Conservation (phyloP, 2,888 invertebrate species). For the Azorinus chamasolen region DNA sequence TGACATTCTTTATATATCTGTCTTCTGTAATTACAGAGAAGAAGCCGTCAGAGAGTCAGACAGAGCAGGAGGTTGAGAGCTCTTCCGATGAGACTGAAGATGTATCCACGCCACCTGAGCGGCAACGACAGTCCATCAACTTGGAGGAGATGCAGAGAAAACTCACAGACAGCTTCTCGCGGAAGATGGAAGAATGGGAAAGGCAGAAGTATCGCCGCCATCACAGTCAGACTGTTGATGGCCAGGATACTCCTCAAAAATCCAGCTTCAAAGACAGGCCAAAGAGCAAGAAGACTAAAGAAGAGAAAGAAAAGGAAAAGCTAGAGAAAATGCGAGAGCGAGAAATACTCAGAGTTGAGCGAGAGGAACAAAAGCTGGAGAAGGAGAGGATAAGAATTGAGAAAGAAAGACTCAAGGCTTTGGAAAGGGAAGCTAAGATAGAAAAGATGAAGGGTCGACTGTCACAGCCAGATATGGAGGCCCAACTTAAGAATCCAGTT, state of each 20-base stretch:
- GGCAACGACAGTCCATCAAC: constrained; percentile 61
- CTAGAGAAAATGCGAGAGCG: constrained; percentile 74
- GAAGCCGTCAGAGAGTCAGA: constrained; percentile 53
- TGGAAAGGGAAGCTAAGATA: constrained; percentile 90
- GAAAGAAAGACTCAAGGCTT: constrained; percentile 89
- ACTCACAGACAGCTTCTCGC: constrained; percentile 93
- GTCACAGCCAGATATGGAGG: constrained; percentile 88
- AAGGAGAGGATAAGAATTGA: constrained; percentile 89
- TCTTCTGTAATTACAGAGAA: constrained; percentile 19
- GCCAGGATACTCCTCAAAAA: constrained; percentile 47
- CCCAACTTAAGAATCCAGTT: constrained; percentile 93
- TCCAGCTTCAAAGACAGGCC: constrained; percentile 67
- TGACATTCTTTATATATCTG: too few relatives aligned
- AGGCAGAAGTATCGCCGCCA: constrained; percentile 78
- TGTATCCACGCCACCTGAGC: constrained; percentile 49
- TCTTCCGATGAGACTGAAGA: constrained; percentile 69
- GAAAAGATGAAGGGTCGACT: constrained; percentile 89
- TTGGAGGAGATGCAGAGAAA: constrained; percentile 88
- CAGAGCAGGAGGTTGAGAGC: constrained; percentile 48
- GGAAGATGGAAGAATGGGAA: constrained; percentile 95
- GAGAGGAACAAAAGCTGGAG: constrained; percentile 85
- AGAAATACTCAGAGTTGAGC: constrained; percentile 77
- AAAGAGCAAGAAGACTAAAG: constrained; percentile 75
- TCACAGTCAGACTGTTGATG: constrained; percentile 71
- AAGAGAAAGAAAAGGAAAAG: constrained; percentile 75